A percentile compares a stretch with the other conserved stretches of the same genome.
Evolutionary conservation across 2,888 invertebrate species (phyloP).

Genomic region (Poecilus cupreus): DNA sequence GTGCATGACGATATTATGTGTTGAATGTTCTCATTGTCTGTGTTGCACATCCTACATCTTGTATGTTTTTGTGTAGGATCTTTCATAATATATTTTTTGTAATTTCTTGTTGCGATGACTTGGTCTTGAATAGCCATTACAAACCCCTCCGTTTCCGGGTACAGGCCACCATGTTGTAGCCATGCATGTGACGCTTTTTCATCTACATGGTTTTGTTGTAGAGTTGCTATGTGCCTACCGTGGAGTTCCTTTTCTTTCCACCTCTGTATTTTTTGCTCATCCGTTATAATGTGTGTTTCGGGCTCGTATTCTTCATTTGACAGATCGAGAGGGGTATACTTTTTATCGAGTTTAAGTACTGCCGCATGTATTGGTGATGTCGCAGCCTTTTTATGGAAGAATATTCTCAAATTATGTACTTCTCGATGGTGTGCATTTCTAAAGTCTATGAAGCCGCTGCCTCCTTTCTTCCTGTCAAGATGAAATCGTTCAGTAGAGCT

Average conservation of each 20-base stretch:
- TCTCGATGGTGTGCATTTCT: background rate
- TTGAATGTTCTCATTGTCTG: constrained; percentile 54
- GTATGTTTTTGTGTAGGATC: constrained; percentile 10
- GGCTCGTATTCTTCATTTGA: background rate
- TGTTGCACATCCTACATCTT: constrained; percentile 61
- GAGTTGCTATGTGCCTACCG: background rate
- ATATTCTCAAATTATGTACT: background rate
- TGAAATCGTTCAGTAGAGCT: background rate
- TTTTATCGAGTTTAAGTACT: background rate
- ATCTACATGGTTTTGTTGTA: background rate
- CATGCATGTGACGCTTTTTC: background rate
- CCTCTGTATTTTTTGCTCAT: background rate
- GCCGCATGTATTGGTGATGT: background rate
- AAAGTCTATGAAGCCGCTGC: background rate
- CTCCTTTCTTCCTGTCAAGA: background rate
- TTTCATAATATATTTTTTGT: constrained; percentile 58
- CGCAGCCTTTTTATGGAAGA: background rate
- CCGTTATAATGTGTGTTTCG: background rate
- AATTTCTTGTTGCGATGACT: constrained; percentile 58
- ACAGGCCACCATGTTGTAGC: background rate
- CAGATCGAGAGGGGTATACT: background rate
- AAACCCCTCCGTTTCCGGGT: background rate
- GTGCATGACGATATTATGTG: no score
- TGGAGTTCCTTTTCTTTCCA: background rate
- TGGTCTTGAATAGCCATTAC: constrained; percentile 45